Evolutionary conservation across 2,113 vertebrate genomes (phyloP).

Genomic region (Glaucomys volans): DNA sequence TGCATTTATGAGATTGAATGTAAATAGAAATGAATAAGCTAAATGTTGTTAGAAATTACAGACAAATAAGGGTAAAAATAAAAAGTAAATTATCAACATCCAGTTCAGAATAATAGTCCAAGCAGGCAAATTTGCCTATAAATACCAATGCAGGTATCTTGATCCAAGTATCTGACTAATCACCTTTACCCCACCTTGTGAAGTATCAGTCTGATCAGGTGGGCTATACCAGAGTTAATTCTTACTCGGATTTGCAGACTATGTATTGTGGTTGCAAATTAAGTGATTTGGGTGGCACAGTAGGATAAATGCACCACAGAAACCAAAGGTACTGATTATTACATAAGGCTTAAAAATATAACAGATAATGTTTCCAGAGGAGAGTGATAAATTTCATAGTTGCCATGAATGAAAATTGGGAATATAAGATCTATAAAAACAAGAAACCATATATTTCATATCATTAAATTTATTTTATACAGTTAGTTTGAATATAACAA

Average conservation of each 20-base stretch:
- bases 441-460: background rate
- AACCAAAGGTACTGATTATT: background rate
- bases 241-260: background rate
- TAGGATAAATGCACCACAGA: background rate
- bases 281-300: background rate
- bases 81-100: background rate
- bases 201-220: background rate
- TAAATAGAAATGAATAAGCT: background rate
- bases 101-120: background rate
- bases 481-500: background rate
- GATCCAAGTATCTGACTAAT: background rate
- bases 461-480: background rate
- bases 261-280: background rate
- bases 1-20: background rate
- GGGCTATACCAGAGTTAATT: background rate
- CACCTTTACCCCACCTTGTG: background rate
- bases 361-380: background rate
- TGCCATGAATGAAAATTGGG: background rate
- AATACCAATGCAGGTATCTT: background rate
- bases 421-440: background rate
- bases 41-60: background rate
- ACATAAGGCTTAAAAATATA: background rate
- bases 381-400: background rate
- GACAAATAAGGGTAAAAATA: background rate
- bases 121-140: background rate